Conservation (phyloP, 2,797 vertebrate species). For the Vultur gryphus region DNA sequence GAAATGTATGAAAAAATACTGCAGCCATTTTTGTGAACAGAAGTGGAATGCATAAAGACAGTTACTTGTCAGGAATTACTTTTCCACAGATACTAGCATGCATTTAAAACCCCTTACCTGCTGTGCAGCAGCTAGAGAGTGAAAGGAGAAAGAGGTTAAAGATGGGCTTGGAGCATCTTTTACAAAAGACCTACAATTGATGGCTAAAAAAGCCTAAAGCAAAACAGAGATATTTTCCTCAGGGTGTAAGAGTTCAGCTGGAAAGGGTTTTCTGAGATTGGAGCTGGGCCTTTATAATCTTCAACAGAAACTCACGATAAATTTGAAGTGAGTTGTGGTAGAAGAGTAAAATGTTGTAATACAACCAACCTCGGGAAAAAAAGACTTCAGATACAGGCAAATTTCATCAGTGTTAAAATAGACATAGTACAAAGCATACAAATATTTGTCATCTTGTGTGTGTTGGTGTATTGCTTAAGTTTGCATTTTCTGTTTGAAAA, state of each 20-base stretch:
- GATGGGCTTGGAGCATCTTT: constrained; percentile 36
- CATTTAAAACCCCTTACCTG: neutral
- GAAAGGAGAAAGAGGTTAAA: constrained; percentile 51
- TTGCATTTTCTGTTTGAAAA: neutral
- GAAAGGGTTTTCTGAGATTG: neutral
- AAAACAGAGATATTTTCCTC: constrained; percentile 24
- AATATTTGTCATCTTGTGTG: neutral
- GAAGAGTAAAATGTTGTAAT: neutral
- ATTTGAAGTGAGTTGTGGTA: neutral
- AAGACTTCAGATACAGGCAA: neutral
- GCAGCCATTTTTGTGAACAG: neutral
- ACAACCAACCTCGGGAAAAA: neutral
- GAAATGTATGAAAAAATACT: neutral
- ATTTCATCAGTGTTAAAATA: neutral
- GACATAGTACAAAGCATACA: neutral
- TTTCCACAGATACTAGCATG: neutral
- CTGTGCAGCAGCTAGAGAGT: neutral
- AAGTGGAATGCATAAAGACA: neutral
- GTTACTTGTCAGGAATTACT: neutral
- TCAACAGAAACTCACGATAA: neutral
- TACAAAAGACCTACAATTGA: neutral
- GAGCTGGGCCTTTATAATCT: neutral
- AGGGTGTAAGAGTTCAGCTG: neutral
- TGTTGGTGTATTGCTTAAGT: neutral
- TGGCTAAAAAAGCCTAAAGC: constrained; percentile 31